These are phyloP conservation scores for Drosophila birchii DNA, from an alignment of 2,888 invertebrate species.

Conservation along the genomic window DNA sequence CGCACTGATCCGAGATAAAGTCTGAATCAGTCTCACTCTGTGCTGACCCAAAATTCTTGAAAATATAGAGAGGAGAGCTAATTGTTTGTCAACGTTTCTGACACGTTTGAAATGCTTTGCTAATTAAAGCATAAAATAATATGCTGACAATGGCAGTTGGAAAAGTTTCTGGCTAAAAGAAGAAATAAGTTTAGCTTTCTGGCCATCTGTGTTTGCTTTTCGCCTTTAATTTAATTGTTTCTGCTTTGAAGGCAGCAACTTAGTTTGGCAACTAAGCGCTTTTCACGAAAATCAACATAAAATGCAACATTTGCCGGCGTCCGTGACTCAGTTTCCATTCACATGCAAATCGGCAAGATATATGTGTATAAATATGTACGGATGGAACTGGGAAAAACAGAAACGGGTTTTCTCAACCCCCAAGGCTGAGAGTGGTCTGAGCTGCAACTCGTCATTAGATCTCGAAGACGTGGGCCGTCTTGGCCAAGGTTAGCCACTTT, in stretches of 20 bases:
- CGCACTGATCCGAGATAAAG: constrained; percentile 59
- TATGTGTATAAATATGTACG: constrained; percentile 15
- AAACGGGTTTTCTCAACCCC: constrained; percentile 55
- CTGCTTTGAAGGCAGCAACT: constrained; percentile 36
- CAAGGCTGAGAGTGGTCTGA: constrained; percentile 43
- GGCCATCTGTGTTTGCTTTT: constrained; percentile 40
- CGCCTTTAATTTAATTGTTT: constrained; percentile 46
- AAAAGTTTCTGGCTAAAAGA: constrained; percentile 28
- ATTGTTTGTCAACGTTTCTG: constrained; percentile 35
- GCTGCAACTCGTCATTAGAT: constrained; percentile 25
- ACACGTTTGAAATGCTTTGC: constrained; percentile 44
- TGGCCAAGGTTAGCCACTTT: constrained; percentile 26
- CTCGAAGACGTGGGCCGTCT: constrained; percentile 35
- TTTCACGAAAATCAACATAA: constrained; percentile 33
- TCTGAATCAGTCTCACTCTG: constrained; percentile 17
- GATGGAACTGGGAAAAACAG: constrained; percentile 45
- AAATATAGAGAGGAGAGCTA: constrained; percentile 19
- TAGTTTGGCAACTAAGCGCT: constrained; percentile 44
- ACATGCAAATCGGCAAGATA: constrained; percentile 40
- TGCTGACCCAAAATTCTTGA: constrained; percentile 21
- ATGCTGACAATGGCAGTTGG: constrained; percentile 37
- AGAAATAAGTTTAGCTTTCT: constrained; percentile 29
- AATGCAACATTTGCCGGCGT: constrained; percentile 39
- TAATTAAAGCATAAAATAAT: constrained; percentile 43
- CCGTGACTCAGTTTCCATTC: constrained; percentile 37